Percentiles rank a stretch among this genome's conserved stretches.
These are phyloP conservation scores for Proctacanthus coquilletti DNA, from an alignment of 1,140 invertebrate species.

Conservation along the genomic window DNA sequence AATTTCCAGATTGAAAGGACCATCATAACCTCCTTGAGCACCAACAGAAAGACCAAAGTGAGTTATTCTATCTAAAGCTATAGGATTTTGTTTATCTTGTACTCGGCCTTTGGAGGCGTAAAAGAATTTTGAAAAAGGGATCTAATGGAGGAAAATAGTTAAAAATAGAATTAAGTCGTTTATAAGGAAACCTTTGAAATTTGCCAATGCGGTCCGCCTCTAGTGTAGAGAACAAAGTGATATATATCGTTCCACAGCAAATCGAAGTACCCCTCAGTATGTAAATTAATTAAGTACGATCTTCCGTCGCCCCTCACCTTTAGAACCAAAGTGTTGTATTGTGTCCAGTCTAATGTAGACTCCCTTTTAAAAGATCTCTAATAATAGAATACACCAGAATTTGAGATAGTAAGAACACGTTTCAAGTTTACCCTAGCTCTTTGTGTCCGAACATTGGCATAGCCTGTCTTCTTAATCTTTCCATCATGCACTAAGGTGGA, in stretches of 20 bases:
- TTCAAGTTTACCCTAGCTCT: constrained; percentile 40
- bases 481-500: constrained; percentile 66
- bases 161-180: too few species aligned
- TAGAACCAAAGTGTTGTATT: constrained; percentile 72
- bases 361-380: constrained; percentile 73
- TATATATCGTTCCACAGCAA: constrained; percentile 72
- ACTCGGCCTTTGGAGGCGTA: constrained; percentile 67
- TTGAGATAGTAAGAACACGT: background rate
- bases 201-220: constrained; percentile 96
- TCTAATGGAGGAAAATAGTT: constrained; percentile 37
- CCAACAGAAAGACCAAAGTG: constrained; percentile 67
- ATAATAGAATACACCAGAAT: background rate
- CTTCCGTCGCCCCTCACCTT: constrained; percentile 83
- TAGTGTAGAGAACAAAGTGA: constrained; percentile 68
- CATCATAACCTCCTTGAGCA: constrained; percentile 50
- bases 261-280: constrained; percentile 53
- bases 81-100: constrained; percentile 59
- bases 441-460: constrained; percentile 56
- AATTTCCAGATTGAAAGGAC: constrained; percentile 81
- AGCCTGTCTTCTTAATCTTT: constrained; percentile 52
- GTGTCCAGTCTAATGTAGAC: constrained; percentile 49
- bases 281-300: constrained; percentile 65
- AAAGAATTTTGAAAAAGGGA: constrained; percentile 92
- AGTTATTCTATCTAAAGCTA: constrained; percentile 43
- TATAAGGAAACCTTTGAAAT: constrained; percentile 66